These are phyloP conservation scores for Matsumyia berberina DNA, from an alignment of 2,888 invertebrate species.

Conservation along the genomic window DNA sequence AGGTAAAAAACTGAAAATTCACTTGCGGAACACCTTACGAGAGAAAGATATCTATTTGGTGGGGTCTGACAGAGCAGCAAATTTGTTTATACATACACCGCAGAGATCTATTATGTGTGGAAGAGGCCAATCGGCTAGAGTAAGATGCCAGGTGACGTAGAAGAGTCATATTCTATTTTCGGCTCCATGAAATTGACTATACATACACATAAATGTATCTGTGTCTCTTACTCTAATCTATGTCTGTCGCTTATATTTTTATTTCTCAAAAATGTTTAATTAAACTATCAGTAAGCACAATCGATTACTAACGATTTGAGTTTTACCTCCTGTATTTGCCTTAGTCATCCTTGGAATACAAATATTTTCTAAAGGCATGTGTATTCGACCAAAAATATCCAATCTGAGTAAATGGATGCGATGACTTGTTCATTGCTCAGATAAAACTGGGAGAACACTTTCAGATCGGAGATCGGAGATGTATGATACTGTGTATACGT, in stretches of 20 bases:
- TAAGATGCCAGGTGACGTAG: slow-evolving; percentile 67
- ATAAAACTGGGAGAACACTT: slow-evolving; percentile 42
- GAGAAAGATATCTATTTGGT: slow-evolving; percentile 30
- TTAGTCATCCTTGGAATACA: slow-evolving; percentile 12
- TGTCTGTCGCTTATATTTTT: background rate
- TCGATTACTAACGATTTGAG: slow-evolving; percentile 8
- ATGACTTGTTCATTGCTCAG: slow-evolving; percentile 60
- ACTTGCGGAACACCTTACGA: slow-evolving; percentile 62
- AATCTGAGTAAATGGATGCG: slow-evolving; percentile 44
- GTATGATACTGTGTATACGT: no score
- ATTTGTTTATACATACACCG: slow-evolving; percentile 59
- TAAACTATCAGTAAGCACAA: slow-evolving; percentile 14
- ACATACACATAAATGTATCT: background rate
- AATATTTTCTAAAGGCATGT: slow-evolving; percentile 24
- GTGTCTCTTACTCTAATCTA: slow-evolving; percentile 7
- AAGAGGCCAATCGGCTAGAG: slow-evolving; percentile 55
- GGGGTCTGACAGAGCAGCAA: slow-evolving; percentile 41
- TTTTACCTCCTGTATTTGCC: slow-evolving; percentile 23
- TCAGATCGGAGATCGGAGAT: slow-evolving; percentile 32
- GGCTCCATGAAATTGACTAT: slow-evolving; percentile 70
- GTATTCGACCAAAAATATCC: slow-evolving; percentile 59
- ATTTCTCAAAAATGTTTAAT: background rate
- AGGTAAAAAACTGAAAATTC: slow-evolving; percentile 77
- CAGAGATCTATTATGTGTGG: slow-evolving; percentile 61
- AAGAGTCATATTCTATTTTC: slow-evolving; percentile 72